Evolutionary conservation across 2,797 vertebrate species (phyloP), one percentile per base, ranked within the genome.

Genomic region (Microctenopoma lineatum): DNA sequence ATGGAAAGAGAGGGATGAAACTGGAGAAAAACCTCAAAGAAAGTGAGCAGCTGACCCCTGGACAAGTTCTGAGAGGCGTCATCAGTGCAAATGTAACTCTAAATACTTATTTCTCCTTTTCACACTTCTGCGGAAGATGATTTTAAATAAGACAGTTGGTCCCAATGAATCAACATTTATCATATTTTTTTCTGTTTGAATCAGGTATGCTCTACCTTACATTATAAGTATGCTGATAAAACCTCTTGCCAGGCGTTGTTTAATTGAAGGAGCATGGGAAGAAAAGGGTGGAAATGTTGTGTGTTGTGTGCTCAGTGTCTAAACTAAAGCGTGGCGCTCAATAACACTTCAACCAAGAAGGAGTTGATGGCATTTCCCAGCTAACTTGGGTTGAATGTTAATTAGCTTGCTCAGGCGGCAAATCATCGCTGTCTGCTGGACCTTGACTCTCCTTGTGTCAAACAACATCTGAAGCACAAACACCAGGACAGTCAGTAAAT

Each of bases 371-470:
- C 62, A 39, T 75, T 62, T 78, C 51, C 61, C 50, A 0, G 26
- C 58, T 39, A 42, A 74, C 56, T 54, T 54, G 60, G 53, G 66
- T 52, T 52, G 71, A 81, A 81, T 87, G 71, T 52, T 67, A 84
- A 84, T 74, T 42, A 39, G 14, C 39, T 34, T 16, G 36, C 44
- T 39, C 15, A 6, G 39, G 39, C 12, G 54, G 67, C 5, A 41
- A 65, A 59, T 71, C 39, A 8, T 10, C 36, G 34, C 14, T n/a
- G 72, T 82, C 63, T 68, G 59, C 65, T 76, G 66, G 81, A 85
- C 64, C 59, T 68, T 54, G 61, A 81, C 61, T 81, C 32, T 29
- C 57, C 73, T 60, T 66, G 46, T 34, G 68, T 69, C 66, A 67
- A 69, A 68, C 50, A 59, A 50, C 56, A 42, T 59, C 77, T 74